Evolutionary conservation across 2,113 vertebrate genomes (phyloP), one percentile per base, ranked within the genome.

Genomic region (Clarias macrocephalus): DNA sequence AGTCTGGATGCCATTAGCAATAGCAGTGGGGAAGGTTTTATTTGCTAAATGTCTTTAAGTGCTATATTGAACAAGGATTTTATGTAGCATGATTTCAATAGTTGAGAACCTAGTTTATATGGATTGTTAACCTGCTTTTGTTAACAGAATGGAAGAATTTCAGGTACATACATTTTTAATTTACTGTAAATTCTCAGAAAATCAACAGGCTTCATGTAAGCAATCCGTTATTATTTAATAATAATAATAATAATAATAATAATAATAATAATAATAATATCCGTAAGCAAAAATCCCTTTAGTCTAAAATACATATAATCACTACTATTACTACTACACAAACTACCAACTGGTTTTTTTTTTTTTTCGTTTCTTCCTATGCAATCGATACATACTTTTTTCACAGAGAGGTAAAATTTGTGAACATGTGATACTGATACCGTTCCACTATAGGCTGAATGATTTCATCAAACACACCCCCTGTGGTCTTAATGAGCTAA

Each of bases 391-490:
- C 19, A 23, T 48, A 48, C 19, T 11, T 75, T 21, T 21, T 48
- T 19, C 42, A 7, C 13, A 11, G 2, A 77, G 52, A n/a, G 25
- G 7, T 30, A 9, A 56, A 79, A 79, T 79, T 9, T 30, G n/a
- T 23, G 2, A 54, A 15, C n/a, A 9, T 30, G 42, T 57, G n/a
- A 3, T 79, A 4, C 25, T 16, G 48, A 56, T 30, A 16, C 25
- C 7, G 25, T 28, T 79, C 52, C 15, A 56, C 75, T 79, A 56
- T 56, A 79, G 52, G 75, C n/a, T 79, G 75, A 79, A 79, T 85
- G 85, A 87, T 89, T 87, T 62, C 56, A 52, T 66, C 42, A 75
- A 73, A 85, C 86, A 87, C 73, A 81, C 65, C 85, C 82, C 77
- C 73, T n/a, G 76, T 56, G 82, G 79, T 33, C 25, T 77, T 85